Evolutionary conservation across 1,140 invertebrate species (phyloP), one percentile per base, ranked within the genome.

Genomic region (Helicoverpa zea): DNA sequence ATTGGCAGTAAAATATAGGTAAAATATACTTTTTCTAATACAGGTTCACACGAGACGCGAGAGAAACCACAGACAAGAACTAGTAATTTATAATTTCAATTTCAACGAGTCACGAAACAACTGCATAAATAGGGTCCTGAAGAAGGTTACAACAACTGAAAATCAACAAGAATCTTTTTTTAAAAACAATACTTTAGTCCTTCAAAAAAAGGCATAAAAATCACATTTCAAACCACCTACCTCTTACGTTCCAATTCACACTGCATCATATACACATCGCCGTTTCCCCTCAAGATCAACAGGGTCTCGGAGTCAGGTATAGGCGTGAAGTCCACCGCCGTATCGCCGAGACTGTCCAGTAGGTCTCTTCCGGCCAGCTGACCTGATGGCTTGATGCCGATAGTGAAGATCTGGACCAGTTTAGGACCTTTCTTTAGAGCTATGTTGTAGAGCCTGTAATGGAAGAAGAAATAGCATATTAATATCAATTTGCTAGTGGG

Each of bases 301-400:
- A 98, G 96, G 0, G 97, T 97, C 96, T 98, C 98, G 5, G 81
- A 68, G 74, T 87, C 91, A 0, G 97, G 96, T 0, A 96, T 96
- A 84, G 98, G 97, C 88, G 98, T 98, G 95, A 99, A 98, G 88
- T 98, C 97, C 2, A 98, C 97, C 0, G 97, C 97, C 0, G 96
- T 96, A 82, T 98, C 98, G 0, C 98, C 98, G 3, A 98, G 95
- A 13, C 96, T 96, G 2, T 96, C 96, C 66, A 97, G 95, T 61
- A 96, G 96, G 0, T 96, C 95, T 13, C 91, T 95, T 0, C 95
- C 92, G 14, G 96, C 95, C 64, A 96, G 81, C 3, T 92, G 84
- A 2, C 94, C 86, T 2, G 91, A 89, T 0, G 96, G 96, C 78
- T 95, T 95, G 23, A 96, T 96, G 0, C 97, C 97, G 0, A 97